Conservation (phyloP, 2,797 vertebrate species). For the Oreochromis grahami region DNA sequence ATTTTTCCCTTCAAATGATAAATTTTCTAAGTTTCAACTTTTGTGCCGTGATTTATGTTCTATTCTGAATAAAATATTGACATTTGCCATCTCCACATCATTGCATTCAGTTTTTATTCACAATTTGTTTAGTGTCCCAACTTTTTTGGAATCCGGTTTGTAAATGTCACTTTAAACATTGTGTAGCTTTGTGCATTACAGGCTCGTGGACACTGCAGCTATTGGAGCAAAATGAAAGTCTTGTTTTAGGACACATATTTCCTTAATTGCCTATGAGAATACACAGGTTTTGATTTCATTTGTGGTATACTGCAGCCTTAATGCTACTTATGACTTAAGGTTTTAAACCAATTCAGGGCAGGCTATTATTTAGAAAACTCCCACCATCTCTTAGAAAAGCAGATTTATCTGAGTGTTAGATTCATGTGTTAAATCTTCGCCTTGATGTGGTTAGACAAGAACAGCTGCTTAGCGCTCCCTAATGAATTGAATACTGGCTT, state of each 20-base stretch:
- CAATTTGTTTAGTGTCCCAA: too few species aligned
- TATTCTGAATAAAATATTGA: too few species aligned
- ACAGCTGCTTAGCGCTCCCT: constrained; percentile 63
- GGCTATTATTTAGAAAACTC: constrained; percentile 13
- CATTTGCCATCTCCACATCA: too few species aligned
- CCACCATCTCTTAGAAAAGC: constrained; percentile 1
- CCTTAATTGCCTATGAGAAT: background rate
- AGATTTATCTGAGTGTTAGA: constrained; percentile 39
- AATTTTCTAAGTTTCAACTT: too few species aligned
- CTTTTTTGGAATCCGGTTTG: too few species aligned
- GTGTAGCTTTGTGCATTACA: background rate
- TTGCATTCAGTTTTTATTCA: too few species aligned
- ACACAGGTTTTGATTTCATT: constrained; percentile 13
- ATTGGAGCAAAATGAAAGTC: background rate
- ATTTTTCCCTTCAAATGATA: too few species aligned
- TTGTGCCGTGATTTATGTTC: too few species aligned
- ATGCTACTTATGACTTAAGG: constrained; percentile 10
- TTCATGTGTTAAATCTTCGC: constrained; percentile 43
- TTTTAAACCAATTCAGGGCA: constrained; percentile 25
- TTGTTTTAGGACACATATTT: background rate
- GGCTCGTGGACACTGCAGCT: background rate
- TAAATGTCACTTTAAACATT: rapidly evolving
- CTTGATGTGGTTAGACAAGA: constrained; percentile 59
- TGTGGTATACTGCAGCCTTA: background rate
- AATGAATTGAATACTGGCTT: constrained; percentile 57